Base-by-base conservation (phyloP, 2,113 vertebrate genomes). In the Erythrocercus mccallii region DNA sequence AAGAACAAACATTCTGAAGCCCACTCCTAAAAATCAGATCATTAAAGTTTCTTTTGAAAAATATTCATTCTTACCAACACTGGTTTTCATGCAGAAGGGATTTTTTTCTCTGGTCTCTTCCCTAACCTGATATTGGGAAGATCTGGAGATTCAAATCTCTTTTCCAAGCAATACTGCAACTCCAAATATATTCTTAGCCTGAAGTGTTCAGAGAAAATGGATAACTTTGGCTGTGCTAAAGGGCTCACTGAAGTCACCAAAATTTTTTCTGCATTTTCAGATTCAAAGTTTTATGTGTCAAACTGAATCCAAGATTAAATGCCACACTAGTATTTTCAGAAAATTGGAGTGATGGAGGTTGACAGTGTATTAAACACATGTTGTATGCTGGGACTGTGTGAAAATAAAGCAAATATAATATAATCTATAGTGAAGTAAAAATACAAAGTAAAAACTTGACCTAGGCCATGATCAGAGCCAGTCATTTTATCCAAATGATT, bases 331-430 rank as follows among this genome's bases (percentile, higher is more conserved):
- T 38, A 24, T 42, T 70, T 89, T 66, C 23, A 66, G 38, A 66
- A 83, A 35, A 72, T 28, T 7, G 53, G 42, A 25, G 23, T 42
- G 27, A 10, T 22, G 33, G n/a, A 62, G 14, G 33, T 18, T 86
- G n/a, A 15, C 8, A 50, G 35, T 8, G 25, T 40, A 18, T 64
- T 53, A 78, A 12, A 64, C 3, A 28, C 30, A 8, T 5, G 6
- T 0, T 0, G 9, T 60, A 16, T 24, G 8, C 35, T 27, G 21
- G 19, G 3, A 12, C 40, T 31, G 10, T 37, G 25, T 64, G 38
- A 69, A 65, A 56, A 64, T 5, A 45, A 2, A 50, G 30, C 12
- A 78, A 42, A 50, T 35, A 0, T 58, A 15, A 19, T 35, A 17
- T 16, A 35, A 50, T 45, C 40, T 60, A 14, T 24, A 60, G 23